Percentiles rank a stretch among this genome's conserved stretches.
Conservation (phyloP, 1,140 invertebrate genomes). For the Leptinotarsa undecemlineata region DNA sequence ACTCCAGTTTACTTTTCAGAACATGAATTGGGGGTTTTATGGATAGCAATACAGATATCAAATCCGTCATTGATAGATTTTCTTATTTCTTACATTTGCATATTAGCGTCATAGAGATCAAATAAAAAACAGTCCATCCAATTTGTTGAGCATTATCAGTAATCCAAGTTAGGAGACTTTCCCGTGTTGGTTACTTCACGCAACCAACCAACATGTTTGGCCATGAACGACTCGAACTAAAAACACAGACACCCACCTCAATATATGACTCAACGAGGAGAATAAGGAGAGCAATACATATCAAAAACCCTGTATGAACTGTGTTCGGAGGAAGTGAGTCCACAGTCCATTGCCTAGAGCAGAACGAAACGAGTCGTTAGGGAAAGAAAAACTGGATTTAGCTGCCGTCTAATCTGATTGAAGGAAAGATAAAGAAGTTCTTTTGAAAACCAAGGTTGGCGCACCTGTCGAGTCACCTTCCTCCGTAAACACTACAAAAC, state of each 20-base stretch:
- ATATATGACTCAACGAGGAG: too few relatives aligned
- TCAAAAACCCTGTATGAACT: not conserved
- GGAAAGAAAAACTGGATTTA: slow-evolving; percentile 22
- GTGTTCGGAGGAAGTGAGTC: slow-evolving; percentile 4
- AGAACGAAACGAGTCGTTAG: slow-evolving; percentile 7
- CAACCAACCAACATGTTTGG: not conserved
- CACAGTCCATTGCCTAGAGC: slow-evolving; percentile 6
- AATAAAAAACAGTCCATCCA: too few relatives aligned
- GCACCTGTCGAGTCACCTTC: slow-evolving; percentile 19
- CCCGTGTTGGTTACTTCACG: not conserved
- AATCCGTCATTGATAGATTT: too few relatives aligned
- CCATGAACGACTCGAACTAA: not conserved
- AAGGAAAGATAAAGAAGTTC: slow-evolving; percentile 16
- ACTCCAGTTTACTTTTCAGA: too few relatives aligned
- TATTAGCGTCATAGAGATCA: too few relatives aligned
- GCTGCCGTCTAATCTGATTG: slow-evolving; percentile 5
- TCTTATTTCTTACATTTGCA: too few relatives aligned
- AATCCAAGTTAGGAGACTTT: too few relatives aligned
- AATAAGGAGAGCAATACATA: not conserved
- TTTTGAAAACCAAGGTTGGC: slow-evolving; percentile 16
- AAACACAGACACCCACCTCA: not conserved
- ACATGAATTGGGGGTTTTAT: too few relatives aligned
- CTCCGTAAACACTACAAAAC: slow-evolving; percentile 9
- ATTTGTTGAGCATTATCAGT: too few relatives aligned
- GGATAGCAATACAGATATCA: too few relatives aligned